Conservation (phyloP, 2,888 invertebrate genomes). For the Nomada ferruginata region DNA sequence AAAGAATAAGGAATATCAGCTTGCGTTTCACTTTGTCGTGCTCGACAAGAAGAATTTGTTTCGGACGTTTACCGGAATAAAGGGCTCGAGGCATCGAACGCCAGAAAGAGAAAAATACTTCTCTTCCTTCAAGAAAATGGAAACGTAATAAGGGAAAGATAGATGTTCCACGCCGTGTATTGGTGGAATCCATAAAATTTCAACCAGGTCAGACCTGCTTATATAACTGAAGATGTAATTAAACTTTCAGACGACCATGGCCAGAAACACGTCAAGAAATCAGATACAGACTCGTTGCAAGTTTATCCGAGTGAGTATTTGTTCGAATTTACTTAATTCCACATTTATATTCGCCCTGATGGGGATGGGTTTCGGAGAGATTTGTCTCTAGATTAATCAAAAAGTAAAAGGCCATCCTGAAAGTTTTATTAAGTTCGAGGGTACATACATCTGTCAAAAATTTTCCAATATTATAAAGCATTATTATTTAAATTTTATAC, state of each 20-base stretch:
- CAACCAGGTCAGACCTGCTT: neutral
- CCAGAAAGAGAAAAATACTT: neutral
- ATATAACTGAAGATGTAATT: constrained; percentile 46
- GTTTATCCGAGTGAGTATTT: constrained; percentile 79
- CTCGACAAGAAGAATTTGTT: constrained; percentile 10
- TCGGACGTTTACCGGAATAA: constrained; percentile 22
- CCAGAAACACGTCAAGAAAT: constrained; percentile 17
- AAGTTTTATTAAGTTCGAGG: neutral
- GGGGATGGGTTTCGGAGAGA: constrained; percentile 8
- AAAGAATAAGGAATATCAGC: neutral
- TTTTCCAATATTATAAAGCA: no score
- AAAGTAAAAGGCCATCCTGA: no score
- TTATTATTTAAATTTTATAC: no score
- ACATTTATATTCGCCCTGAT: constrained; percentile 48
- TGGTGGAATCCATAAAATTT: constrained; percentile 21
- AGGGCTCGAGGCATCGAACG: neutral
- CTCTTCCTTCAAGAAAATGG: neutral
- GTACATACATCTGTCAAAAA: no score
- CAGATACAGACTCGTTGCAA: constrained; percentile 68
- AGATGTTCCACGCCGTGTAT: neutral
- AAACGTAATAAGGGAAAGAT: constrained; percentile 9
- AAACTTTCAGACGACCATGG: constrained; percentile 56
- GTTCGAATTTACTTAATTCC: constrained; percentile 51
- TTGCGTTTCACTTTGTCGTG: constrained; percentile 14
- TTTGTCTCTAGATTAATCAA: neutral